These are phyloP conservation scores for Panonychus citri DNA, from an alignment of 1,140 invertebrate species.

Conservation along the genomic window DNA sequence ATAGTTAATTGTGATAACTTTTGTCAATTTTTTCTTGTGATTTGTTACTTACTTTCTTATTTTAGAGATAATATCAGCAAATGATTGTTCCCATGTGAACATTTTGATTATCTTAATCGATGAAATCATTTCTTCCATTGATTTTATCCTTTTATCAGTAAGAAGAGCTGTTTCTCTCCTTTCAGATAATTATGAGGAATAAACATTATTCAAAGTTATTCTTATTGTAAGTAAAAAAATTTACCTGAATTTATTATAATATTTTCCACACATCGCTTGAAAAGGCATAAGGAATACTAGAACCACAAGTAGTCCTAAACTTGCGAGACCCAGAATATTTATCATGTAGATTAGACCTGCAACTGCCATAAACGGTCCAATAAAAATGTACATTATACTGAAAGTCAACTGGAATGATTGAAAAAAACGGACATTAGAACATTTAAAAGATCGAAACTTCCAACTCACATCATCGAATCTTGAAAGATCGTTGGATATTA, in stretches of 20 bases:
- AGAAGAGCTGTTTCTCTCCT: constrained; percentile 37
- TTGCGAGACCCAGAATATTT: constrained; percentile 2
- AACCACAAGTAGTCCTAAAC: constrained; percentile 3
- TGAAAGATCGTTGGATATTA: constrained; percentile 55
- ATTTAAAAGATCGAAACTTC: neutral
- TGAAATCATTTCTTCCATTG: constrained; percentile 76
- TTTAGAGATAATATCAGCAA: constrained; percentile 35
- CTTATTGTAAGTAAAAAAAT: neutral
- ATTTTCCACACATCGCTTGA: constrained; percentile 9
- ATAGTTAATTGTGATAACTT: neutral
- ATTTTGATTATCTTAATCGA: constrained; percentile 58
- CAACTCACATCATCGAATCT: constrained; percentile 3
- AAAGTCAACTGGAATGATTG: constrained; percentile 17
- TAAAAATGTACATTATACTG: constrained; percentile 6
- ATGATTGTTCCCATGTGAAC: constrained; percentile 59
- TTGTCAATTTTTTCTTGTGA: neutral
- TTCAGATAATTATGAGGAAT: constrained; percentile 8
- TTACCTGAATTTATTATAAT: constrained; percentile 9
- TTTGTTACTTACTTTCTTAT: constrained; percentile 30
- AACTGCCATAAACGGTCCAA: constrained; percentile 9
- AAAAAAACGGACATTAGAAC: neutral
- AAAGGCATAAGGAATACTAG: constrained; percentile 11
- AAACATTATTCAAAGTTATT: no score
- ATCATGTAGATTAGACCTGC: constrained; percentile 9
- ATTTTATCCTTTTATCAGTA: constrained; percentile 55